Evolutionary conservation across 2,797 vertebrate species (phyloP).

Genomic region (Steatocranus sp.): DNA sequence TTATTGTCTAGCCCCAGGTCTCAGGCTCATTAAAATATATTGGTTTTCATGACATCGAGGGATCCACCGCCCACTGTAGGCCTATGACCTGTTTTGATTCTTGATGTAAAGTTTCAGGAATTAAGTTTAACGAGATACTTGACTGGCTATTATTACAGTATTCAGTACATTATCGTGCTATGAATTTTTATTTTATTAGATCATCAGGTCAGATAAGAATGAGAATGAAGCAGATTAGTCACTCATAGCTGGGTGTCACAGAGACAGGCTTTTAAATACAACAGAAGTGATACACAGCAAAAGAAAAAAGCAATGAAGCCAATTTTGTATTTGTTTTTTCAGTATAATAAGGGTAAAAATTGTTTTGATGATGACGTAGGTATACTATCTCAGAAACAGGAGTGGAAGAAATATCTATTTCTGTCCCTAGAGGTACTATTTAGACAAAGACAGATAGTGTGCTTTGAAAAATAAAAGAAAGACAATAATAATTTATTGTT

Average conservation of each 20-base stretch:
- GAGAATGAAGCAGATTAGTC: not conserved
- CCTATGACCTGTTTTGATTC: slow-evolving; percentile 35
- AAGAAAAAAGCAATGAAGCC: not conserved
- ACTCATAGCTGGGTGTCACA: not conserved
- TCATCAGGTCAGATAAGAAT: slow-evolving; percentile 2
- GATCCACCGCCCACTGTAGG: slow-evolving; percentile 11
- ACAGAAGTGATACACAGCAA: not conserved
- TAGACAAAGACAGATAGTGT: not conserved
- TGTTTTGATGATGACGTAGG: not conserved
- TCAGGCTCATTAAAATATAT: slow-evolving; percentile 62
- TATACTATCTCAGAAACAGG: not conserved
- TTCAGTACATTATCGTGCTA: slow-evolving; percentile 11
- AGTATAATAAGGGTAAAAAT: not conserved
- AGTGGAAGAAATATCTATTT: not conserved
- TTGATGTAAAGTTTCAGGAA: slow-evolving; percentile 42
- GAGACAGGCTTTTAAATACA: not conserved
- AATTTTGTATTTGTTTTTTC: not conserved
- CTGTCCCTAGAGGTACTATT: not conserved
- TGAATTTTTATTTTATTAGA: slow-evolving; percentile 6
- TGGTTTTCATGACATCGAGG: slow-evolving; percentile 40
- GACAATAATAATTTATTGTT: not conserved
- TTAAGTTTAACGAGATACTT: slow-evolving; percentile 32
- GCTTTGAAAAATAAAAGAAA: not conserved
- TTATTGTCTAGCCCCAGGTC: slow-evolving; percentile 43
- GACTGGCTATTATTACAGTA: slow-evolving; percentile 15